Percentiles rank a stretch among this genome's conserved stretches.
These are phyloP conservation scores for Micrastur ruficollis DNA, from an alignment of 2,797 vertebrate species.

Conservation along the genomic window DNA sequence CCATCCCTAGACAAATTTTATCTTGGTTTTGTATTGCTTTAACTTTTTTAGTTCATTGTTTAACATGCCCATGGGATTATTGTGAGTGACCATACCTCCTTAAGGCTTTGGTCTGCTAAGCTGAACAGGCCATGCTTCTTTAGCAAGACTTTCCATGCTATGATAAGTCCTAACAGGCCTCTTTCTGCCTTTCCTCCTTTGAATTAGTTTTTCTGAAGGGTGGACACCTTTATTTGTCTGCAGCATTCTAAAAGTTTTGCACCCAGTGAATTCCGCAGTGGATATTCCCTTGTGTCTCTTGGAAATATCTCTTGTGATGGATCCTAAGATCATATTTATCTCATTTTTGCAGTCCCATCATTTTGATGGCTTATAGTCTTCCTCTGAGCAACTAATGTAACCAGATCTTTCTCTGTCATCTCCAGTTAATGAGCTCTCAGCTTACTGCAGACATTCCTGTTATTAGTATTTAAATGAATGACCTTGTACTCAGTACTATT, in stretches of 20 bases:
- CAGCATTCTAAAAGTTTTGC: neutral
- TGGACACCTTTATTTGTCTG: neutral
- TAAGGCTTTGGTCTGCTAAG: neutral
- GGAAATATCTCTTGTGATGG: neutral
- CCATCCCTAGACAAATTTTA: neutral
- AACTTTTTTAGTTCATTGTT: neutral
- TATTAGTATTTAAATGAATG: constrained; percentile 68
- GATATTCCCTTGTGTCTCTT: neutral
- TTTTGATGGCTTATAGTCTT: constrained; percentile 32
- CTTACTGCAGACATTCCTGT: constrained; percentile 50
- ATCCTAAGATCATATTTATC: constrained; percentile 17
- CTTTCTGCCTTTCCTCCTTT: neutral
- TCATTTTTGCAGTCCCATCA: constrained; percentile 10
- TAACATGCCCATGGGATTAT: neutral
- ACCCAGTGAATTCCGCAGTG: neutral
- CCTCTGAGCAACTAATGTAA: constrained; percentile 46
- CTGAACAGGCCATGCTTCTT: neutral
- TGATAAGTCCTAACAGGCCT: neutral
- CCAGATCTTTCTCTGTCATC: constrained; percentile 58
- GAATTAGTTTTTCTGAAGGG: neutral
- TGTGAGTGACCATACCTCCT: neutral
- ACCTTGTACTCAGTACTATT: constrained; percentile 31
- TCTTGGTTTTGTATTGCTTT: neutral
- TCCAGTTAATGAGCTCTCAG: constrained; percentile 54
- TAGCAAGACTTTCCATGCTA: neutral